phyloP scores from a whole-genome alignment of 2,888 invertebrate genomes.

The Agonum fuliginosum region DNA sequence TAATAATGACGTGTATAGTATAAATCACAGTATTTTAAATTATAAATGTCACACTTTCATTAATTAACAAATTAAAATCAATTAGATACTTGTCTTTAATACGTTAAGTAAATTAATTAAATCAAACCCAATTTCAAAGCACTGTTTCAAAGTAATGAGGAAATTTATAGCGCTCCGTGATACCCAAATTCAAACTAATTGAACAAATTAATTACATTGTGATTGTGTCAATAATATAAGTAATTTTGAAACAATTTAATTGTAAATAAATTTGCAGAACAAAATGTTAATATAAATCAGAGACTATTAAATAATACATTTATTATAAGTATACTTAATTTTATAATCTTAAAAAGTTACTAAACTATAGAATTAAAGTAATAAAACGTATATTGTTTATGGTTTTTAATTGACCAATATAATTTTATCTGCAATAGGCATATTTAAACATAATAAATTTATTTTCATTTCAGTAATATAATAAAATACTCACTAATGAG shows the following conservation, averaged over 20 bases:
- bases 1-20: conserved; percentile 53
- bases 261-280: not conserved
- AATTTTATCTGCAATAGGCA: too few species aligned
- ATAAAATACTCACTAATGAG: too few species aligned
- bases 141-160: conserved; percentile 45
- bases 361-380: too few species aligned
- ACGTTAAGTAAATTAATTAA: conserved; percentile 11
- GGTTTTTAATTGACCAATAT: too few species aligned
- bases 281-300: too few species aligned
- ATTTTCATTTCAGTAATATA: too few species aligned
- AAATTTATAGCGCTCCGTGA: conserved; percentile 36
- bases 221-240: not conserved
- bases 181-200: conserved; percentile 4
- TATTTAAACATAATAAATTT: too few species aligned
- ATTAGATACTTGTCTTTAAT: conserved; percentile 13
- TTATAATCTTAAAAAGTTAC: too few species aligned
- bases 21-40: not conserved
- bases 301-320: too few species aligned
- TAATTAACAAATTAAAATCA: conserved; percentile 33
- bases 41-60: conserved; percentile 13
- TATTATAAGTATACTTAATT: too few species aligned
- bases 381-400: too few species aligned
- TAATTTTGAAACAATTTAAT: not conserved
- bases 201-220: conserved; percentile 27
- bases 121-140: conserved; percentile 8